Base-by-base conservation (phyloP, 2,797 vertebrate genomes). In the Todus mexicanus region DNA sequence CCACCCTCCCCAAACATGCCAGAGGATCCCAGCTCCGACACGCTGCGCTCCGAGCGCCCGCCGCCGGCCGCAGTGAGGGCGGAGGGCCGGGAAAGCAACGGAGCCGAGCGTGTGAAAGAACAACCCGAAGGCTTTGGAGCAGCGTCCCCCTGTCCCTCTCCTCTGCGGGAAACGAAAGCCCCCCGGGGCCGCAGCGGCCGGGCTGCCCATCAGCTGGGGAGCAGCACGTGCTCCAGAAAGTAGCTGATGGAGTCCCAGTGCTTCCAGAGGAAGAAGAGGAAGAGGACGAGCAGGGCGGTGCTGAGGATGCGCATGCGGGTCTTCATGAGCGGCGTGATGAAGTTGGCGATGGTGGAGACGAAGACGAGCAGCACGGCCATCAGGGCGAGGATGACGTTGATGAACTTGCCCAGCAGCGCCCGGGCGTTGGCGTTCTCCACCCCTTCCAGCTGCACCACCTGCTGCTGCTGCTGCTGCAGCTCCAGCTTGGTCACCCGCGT, bases 291-390 rank as follows among this genome's bases (percentile, higher is more conserved):
- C 96, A 99, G 97, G 81, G 98, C 97, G 2, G 98, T 99, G 97
- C 98, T 97, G 50, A 98, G 98, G 89, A 99, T 98, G 33, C 99
- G 98, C 60, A 98, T 97, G 45, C 99, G 98, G 10, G 99, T 99
- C 98, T 99, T 99, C 98, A 99, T 99, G 97, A 99, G 98, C 3
- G 99, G 99, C 2, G 99, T 99, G 98, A 99, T 99, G 97, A 99
- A 99, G 98, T 98, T 99, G 97, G 99, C 99, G 59, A 99, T 95
- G 79, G 99, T 99, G 98, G 99, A 99, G 92, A 99, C 99, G 7
- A 99, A 99, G 91, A 99, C 99, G 97, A 99, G 98, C 92, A 99
- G 98, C 94, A 99, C 99, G 0, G 99, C 99, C 99, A 99, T 99
- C 87, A 99, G 98, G 3, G 99, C 99, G 96, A 99, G 98, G 97